Evolutionary conservation across 2,888 invertebrate species (phyloP), one percentile per base, ranked within the genome.

Genomic region (Synanthedon myopaeformis): DNA sequence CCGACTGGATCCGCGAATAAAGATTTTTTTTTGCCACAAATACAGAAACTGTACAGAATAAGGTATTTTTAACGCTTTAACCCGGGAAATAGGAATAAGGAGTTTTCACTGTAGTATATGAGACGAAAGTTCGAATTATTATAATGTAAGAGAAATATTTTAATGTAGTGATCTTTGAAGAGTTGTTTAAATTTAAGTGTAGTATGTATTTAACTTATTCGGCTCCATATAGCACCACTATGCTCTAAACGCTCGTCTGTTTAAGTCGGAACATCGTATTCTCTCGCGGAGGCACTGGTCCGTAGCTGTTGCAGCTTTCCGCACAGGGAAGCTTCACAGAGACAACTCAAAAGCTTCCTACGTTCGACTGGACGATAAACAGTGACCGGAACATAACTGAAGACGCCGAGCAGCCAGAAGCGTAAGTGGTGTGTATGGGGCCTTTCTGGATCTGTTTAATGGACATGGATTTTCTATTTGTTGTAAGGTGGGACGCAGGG

Each of bases 401-500:
- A 45, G 45, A 45, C 72, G 66, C 65, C 74, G 79, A 78, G 82
- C 83, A 73, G 75, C 82, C 83, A 79, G 85, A 81, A 67, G 86
- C 84, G 85, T 86, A 80, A 84, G 83, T 86, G 85, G 85, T 84
- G 76, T 73, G 79, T 80, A 78, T 80, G 82, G 83, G 82, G 83
- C 78, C 77, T 65, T 61, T 74, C 66, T 72, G 70, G 59, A 71
- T 70, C 69, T 71, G 65, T 75, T 76, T 86, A 84, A 86, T 82
- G 74, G 79, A 82, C 66, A 60, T 66, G 75, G 77, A 70, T 85
- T 83, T 82, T 86, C 79, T 80, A 73, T 79, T 81, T 86, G 83
- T 85, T 81, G 80, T 78, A 88, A 88, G 88, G 88, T 88, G 86
- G 88, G 76, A 79, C 75, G 82, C 87, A 81, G 85, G 85, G 85